Conservation (phyloP, 2,797 vertebrate genomes). For the Brotula barbata region DNA sequence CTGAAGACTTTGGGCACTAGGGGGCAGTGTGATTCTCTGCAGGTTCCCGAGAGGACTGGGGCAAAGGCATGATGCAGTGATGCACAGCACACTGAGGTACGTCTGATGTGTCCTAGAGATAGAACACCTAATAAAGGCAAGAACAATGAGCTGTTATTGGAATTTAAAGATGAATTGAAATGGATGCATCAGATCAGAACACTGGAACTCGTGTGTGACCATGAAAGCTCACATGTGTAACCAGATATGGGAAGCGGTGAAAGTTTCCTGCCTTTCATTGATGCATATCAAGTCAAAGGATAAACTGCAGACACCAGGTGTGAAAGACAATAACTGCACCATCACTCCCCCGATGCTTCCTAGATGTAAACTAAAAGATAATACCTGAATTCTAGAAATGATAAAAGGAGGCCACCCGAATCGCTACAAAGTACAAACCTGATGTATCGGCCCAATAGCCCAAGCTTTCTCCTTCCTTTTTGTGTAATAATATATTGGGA, state of each 20-base stretch:
- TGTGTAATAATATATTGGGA: slow-evolving; percentile 33
- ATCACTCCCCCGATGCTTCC: slow-evolving; percentile 37
- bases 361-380: slow-evolving; percentile 34
- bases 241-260: slow-evolving; percentile 45
- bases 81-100: slow-evolving; percentile 44
- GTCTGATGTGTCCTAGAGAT: slow-evolving; percentile 65
- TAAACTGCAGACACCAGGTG: slow-evolving; percentile 43
- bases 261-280: slow-evolving; percentile 32
- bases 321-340: slow-evolving; percentile 45
- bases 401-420: slow-evolving; percentile 30
- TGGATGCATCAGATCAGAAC: slow-evolving; percentile 47
- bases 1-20: slow-evolving; percentile 53
- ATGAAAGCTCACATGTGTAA: slow-evolving; percentile 43
- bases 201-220: slow-evolving; percentile 34
- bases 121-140: slow-evolving; percentile 61
- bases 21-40: slow-evolving; percentile 79
- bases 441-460: slow-evolving; percentile 39
- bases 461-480: slow-evolving; percentile 14
- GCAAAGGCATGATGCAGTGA: slow-evolving; percentile 44
- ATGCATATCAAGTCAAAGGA: slow-evolving; percentile 47
- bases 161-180: slow-evolving; percentile 64
- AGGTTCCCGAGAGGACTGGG: slow-evolving; percentile 23
- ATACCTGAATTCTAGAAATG: slow-evolving; percentile 31
- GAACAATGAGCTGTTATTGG: slow-evolving; percentile 67
- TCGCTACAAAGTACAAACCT: slow-evolving; percentile 35